Evolutionary conservation across 1,140 invertebrate species (phyloP), one percentile per base, ranked within the genome.

Genomic region (Drosophila teissieri): DNA sequence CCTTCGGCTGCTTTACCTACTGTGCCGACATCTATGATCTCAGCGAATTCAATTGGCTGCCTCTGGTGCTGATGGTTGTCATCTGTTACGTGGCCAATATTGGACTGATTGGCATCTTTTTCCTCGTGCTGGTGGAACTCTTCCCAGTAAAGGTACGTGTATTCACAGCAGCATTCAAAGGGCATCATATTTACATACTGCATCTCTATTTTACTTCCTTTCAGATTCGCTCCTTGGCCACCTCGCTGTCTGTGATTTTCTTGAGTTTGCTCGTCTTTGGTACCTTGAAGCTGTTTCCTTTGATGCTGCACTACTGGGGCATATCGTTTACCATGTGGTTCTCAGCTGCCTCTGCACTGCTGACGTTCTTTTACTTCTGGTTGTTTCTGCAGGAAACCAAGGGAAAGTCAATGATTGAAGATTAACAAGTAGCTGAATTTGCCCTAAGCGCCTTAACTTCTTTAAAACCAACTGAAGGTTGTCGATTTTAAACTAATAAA

Each of bases 361-460:
- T 91, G 0, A 89, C 90, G 1, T 91, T 82, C 49, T 22, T 89
- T 0, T 91, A 91, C 37, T 85, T 91, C 36, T 53, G 76, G 49
- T 17, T 89, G 0, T 91, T 75, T n/a, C 86, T 96, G 14, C 95
- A 95, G 0, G 96, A 96, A 89, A 96, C 96, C 0, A 96, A 95
- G 85, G 95, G 94, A n/a, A 95, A 95, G 86, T 90, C 79, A 1
- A 89, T 88, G 84, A 57, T 83, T 48, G 54, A 68, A 10, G 77
- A 89, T 40, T 86, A 57, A 51, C 3, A 17, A 39, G 37, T 14
- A 39, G 37, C 11, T 14, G 37, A 14, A 39, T 14, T 39, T 39
- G 2, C 10, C 4, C 2, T 14, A 7, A 31, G 8, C 7, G 2
- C 27, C 8, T 31, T 2, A 31, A 0, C 7, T 2, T 7, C 31